Evolutionary conservation across 2,113 vertebrate species (phyloP).

Genomic region (Naja naja): DNA sequence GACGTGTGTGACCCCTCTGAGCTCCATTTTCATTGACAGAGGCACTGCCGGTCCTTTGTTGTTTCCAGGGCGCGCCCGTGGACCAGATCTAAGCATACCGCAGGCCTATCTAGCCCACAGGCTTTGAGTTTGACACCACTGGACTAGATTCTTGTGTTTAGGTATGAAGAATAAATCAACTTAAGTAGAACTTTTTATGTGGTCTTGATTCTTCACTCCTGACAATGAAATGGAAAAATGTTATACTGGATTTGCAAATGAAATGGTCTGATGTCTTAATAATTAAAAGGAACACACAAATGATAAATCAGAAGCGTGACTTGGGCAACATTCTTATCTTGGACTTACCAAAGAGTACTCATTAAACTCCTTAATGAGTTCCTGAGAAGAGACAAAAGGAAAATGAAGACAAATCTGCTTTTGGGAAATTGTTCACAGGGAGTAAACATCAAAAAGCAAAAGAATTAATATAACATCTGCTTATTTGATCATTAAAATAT

Average conservation of each 20-base stretch:
- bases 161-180: neutral
- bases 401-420: neutral
- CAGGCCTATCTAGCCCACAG: too few species aligned
- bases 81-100: too few species aligned
- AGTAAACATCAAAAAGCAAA: neutral
- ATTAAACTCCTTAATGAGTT: neutral
- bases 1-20: too few species aligned
- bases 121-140: too few species aligned
- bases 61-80: too few species aligned
- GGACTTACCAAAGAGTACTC: neutral
- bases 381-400: neutral
- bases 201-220: neutral
- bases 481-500: neutral
- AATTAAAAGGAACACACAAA: neutral
- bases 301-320: neutral
- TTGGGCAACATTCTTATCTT: neutral
- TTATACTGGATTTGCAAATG: neutral
- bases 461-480: neutral
- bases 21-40: too few species aligned
- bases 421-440: neutral
- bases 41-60: too few species aligned
- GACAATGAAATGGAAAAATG: neutral
- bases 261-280: neutral
- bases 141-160: neutral
- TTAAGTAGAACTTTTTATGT: neutral